Conservation (phyloP, 2,113 vertebrate genomes). For the Mus pahari region DNA sequence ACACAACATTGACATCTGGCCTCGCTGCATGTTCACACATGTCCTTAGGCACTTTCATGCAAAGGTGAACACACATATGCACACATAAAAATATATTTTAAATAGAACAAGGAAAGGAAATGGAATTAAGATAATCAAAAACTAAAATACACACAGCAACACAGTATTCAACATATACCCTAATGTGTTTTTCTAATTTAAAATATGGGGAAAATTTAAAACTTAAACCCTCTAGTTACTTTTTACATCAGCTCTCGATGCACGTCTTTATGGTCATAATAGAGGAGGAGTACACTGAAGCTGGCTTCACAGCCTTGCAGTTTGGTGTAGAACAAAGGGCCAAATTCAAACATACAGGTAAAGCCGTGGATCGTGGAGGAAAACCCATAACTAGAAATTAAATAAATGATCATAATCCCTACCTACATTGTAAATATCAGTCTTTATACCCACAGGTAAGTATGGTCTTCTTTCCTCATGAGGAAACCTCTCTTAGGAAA, state of each 20-base stretch:
- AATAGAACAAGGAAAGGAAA: not conserved
- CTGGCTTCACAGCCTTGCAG: not conserved
- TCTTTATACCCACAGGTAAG: not conserved
- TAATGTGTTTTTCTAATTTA: not conserved
- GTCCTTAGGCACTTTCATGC: not conserved
- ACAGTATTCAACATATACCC: slow-evolving; percentile 42
- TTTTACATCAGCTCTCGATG: not conserved
- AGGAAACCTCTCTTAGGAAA: not conserved
- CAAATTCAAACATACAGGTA: not conserved
- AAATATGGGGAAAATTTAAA: not conserved
- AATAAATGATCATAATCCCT: not conserved
- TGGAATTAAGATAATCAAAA: not conserved
- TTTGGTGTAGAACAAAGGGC: not conserved
- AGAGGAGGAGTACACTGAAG: not conserved
- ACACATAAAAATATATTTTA: not conserved
- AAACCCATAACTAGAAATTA: not conserved
- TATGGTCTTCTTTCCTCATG: too few species aligned
- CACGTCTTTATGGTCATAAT: not conserved
- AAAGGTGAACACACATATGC: not conserved
- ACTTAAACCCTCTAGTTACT: not conserved
- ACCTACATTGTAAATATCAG: not conserved
- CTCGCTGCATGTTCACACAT: not conserved
- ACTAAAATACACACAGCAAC: not conserved
- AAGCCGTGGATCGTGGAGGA: not conserved
- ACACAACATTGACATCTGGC: not conserved